phyloP scores from a whole-genome alignment of 2,797 vertebrate genomes.

The Chromis chromis region DNA sequence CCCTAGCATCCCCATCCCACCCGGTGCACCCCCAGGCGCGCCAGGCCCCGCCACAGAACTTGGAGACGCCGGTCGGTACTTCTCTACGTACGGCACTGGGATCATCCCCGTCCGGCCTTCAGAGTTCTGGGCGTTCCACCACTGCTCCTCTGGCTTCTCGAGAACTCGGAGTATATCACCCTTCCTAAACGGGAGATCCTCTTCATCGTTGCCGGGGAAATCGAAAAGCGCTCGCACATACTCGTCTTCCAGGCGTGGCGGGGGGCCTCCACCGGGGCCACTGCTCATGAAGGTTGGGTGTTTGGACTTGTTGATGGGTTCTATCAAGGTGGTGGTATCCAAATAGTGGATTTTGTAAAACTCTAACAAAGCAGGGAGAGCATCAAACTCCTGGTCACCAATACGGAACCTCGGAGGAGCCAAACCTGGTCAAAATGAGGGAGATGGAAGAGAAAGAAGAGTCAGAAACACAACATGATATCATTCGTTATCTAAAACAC shows the following conservation, averaged over 20 bases:
- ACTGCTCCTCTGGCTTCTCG: conserved; percentile 99
- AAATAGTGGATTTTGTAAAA: conserved; percentile 99
- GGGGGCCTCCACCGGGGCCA: conserved; percentile 77
- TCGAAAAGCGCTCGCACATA: conserved; percentile 97
- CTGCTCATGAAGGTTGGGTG: conserved; percentile 83
- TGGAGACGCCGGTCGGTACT: conserved; percentile 92
- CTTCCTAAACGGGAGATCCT: conserved; percentile 98
- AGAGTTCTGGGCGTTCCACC: conserved; percentile 98
- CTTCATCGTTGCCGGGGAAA: conserved; percentile 97
- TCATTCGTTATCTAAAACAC: not conserved
- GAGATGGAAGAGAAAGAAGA: not conserved
- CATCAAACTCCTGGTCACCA: conserved; percentile 98
- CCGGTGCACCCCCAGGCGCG: conserved; percentile 55
- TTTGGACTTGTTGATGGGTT: conserved; percentile 94
- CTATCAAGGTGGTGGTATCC: conserved; percentile 99
- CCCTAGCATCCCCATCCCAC: conserved; percentile 76
- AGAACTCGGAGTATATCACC: conserved; percentile 94
- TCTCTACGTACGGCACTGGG: conserved; percentile 98
- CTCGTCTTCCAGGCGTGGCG: conserved; percentile 92
- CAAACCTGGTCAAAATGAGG: conserved; percentile 81
- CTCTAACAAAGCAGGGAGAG: conserved; percentile 95
- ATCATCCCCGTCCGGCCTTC: conserved; percentile 97
- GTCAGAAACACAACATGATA: not conserved
- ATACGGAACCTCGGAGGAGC: conserved; percentile 92
- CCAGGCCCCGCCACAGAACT: conserved; percentile 88